A percentile compares a stretch with the other conserved stretches of the same genome.
Conservation (phyloP, 2,113 vertebrate species). For the Maccullochella peelii region DNA sequence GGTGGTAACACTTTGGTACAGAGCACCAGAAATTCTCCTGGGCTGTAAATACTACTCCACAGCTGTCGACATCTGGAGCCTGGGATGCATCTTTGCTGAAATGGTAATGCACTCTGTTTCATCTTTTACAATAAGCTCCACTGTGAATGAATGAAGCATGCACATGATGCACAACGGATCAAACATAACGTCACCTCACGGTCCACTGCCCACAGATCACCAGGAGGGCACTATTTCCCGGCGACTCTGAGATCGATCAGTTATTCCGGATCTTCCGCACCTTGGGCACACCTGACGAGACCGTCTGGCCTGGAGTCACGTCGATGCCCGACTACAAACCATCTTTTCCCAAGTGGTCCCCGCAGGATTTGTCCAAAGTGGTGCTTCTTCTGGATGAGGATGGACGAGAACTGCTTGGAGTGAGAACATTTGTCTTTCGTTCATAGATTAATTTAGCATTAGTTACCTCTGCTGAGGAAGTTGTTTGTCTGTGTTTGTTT, state of each 20-base stretch:
- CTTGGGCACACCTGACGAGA: slow-evolving; percentile 93
- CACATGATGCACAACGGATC: background rate
- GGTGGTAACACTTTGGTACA: slow-evolving; percentile 97
- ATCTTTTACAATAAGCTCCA: background rate
- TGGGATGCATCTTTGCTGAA: slow-evolving; percentile 97
- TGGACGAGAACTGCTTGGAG: slow-evolving; percentile 91
- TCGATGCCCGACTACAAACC: slow-evolving; percentile 97
- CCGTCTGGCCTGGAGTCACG: slow-evolving; percentile 92
- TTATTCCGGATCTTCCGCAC: slow-evolving; percentile 96
- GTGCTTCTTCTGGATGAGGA: slow-evolving; percentile 93
- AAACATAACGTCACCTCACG: background rate
- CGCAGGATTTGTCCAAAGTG: slow-evolving; percentile 93
- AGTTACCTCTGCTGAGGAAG: background rate
- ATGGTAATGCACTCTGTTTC: slow-evolving; percentile 84
- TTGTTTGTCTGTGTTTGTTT: background rate
- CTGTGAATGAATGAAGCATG: background rate
- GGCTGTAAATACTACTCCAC: slow-evolving; percentile 98
- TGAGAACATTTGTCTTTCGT: slow-evolving; percentile 76
- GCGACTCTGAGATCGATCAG: slow-evolving; percentile 96
- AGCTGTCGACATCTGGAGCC: slow-evolving; percentile 96
- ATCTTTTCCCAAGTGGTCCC: slow-evolving; percentile 94
- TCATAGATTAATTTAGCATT: background rate
- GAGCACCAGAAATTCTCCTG: slow-evolving; percentile 95
- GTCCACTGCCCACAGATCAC: slow-evolving; percentile 84
- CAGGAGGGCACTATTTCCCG: slow-evolving; percentile 92